Conservation (phyloP, 2,113 vertebrate species). For the Noturus placidus region DNA sequence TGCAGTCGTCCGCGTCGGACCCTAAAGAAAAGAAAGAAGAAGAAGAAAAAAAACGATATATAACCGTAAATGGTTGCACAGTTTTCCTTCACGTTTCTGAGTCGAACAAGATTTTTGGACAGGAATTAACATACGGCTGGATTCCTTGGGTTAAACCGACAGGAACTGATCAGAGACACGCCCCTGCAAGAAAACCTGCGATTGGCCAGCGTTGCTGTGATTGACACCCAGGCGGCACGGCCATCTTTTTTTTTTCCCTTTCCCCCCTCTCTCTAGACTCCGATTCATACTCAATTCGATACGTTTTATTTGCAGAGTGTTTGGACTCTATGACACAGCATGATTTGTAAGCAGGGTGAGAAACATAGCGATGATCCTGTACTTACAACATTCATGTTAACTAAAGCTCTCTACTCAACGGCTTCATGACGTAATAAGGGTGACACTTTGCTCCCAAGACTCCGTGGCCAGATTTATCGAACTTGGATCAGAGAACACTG, state of each 20-base stretch:
- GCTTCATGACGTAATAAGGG: neutral
- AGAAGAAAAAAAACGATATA: neutral
- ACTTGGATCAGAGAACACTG: neutral
- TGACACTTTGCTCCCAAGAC: neutral
- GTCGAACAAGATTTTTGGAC: neutral
- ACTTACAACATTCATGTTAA: neutral
- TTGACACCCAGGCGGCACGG: neutral
- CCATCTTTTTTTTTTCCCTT: neutral
- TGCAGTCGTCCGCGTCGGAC: constrained; percentile 79
- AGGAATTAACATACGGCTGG: no score
- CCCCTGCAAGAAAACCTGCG: neutral
- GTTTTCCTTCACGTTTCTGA: neutral
- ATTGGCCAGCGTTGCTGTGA: neutral
- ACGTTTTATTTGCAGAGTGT: neutral
- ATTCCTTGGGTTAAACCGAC: no score
- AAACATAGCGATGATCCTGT: neutral
- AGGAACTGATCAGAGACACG: no score
- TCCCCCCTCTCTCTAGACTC: neutral
- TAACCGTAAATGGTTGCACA: neutral
- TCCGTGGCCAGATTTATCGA: neutral
- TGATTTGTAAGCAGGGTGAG: no score
- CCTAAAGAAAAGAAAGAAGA: constrained; percentile 66
- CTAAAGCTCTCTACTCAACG: neutral
- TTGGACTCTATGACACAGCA: no score
- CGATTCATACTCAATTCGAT: neutral